A percentile compares a stretch with the other conserved stretches of the same genome.
Conservation (phyloP, 2,113 vertebrate species). For the Mus musculus region DNA sequence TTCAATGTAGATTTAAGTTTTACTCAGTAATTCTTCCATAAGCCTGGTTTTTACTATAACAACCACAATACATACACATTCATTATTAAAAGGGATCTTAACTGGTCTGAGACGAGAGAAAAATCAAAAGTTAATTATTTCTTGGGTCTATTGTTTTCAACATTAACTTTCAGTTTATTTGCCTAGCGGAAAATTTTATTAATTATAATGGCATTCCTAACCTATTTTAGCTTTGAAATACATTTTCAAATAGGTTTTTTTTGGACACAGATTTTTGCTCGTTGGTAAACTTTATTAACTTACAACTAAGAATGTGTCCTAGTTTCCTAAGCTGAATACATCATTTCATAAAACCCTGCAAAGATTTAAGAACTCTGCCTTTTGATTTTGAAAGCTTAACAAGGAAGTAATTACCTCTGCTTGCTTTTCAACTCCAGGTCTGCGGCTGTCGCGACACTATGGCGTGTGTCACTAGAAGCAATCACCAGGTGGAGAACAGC, state of each 20-base stretch:
- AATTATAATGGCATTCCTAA: background rate
- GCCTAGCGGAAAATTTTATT: background rate
- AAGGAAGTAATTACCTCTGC: conserved; percentile 90
- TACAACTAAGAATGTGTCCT: background rate
- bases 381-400: background rate
- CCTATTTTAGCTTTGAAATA: background rate
- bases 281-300: conserved; percentile 5
- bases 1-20: conserved; percentile 8
- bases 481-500: conserved; percentile 96
- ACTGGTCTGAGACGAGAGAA: background rate
- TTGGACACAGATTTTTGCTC: conserved; percentile 38
- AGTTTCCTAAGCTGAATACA: conserved; percentile 9
- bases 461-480: conserved; percentile 97
- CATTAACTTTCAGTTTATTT: conserved; percentile 11
- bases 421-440: conserved; percentile 98
- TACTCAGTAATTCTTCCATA: conserved; percentile 3
- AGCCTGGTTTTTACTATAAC: background rate
- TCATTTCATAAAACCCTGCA: background rate
- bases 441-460: conserved; percentile 97
- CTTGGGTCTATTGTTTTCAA: conserved; percentile 24
- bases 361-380: conserved; percentile 13
- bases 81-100: conserved; percentile 33
- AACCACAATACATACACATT: background rate
- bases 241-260: conserved; percentile 26
- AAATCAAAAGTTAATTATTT: conserved; percentile 32